Evolutionary conservation across 2,888 invertebrate species (phyloP).

Genomic region (Hirtodrosophila confusa): DNA sequence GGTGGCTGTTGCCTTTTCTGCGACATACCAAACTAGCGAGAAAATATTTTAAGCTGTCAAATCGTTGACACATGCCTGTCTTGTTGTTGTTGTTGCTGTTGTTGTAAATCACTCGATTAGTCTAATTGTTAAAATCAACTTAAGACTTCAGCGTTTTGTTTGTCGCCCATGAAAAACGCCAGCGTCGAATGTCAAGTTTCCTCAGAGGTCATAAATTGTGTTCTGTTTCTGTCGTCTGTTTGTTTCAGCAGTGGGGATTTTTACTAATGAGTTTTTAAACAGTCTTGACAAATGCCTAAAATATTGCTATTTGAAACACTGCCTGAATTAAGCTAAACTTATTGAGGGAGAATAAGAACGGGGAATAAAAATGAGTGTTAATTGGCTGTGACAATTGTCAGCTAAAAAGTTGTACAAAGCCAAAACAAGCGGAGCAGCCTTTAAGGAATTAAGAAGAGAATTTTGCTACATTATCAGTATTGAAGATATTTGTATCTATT

Average conservation of each 20-base stretch:
- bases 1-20: constrained; percentile 46
- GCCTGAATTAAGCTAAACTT: constrained; percentile 36
- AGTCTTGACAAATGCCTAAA: constrained; percentile 67
- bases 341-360: constrained; percentile 18
- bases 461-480: background rate
- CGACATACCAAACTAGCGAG: constrained; percentile 42
- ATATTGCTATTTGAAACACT: constrained; percentile 36
- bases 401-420: background rate
- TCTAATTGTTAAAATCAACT: constrained; percentile 76
- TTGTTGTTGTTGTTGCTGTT: constrained; percentile 38
- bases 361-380: constrained; percentile 30
- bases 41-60: constrained; percentile 78
- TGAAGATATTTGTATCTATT: background rate
- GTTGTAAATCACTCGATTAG: constrained; percentile 77
- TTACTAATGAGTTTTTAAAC: constrained; percentile 70
- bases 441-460: background rate
- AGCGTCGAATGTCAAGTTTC: constrained; percentile 70
- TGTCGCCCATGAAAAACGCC: constrained; percentile 52
- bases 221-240: constrained; percentile 14
- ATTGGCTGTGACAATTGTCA: constrained; percentile 44
- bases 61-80: constrained; percentile 74
- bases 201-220: constrained; percentile 67
- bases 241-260: constrained; percentile 21
- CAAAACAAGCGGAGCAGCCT: too few species aligned
- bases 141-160: constrained; percentile 28